phyloP scores from a whole-genome alignment of 2,888 invertebrate species.

The Acrocyrtus sp. region DNA sequence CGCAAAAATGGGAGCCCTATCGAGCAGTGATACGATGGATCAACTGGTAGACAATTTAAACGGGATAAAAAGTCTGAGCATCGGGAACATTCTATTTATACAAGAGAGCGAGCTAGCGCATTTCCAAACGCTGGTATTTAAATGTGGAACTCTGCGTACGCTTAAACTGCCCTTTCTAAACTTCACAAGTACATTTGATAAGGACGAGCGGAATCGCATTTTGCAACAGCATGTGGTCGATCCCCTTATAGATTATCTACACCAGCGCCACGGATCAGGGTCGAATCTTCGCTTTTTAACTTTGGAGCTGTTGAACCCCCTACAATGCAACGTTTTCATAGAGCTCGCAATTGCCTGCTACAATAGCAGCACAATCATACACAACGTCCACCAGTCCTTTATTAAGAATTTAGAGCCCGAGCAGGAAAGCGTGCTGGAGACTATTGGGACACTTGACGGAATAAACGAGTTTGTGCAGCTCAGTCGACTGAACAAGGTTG shows the following conservation, averaged over 20 bases:
- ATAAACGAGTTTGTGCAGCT: slow-evolving; percentile 42
- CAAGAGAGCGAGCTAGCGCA: slow-evolving; percentile 33
- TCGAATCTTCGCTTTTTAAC: slow-evolving; percentile 26
- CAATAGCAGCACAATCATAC: slow-evolving; percentile 28
- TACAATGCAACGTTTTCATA: slow-evolving; percentile 35
- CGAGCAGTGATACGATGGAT: neutral
- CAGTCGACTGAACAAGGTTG: slow-evolving; percentile 25
- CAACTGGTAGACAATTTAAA: slow-evolving; percentile 6
- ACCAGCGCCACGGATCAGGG: slow-evolving; percentile 2
- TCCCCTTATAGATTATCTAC: slow-evolving; percentile 22
- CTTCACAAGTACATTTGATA: slow-evolving; percentile 32
- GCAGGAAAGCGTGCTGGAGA: slow-evolving; percentile 23
- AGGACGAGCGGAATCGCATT: slow-evolving; percentile 25
- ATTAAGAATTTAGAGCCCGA: slow-evolving; percentile 24
- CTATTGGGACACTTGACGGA: slow-evolving; percentile 44
- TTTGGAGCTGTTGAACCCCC: slow-evolving; percentile 38
- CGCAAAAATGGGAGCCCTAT: slow-evolving; percentile 11
- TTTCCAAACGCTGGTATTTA: slow-evolving; percentile 26
- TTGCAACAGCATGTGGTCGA: slow-evolving; percentile 26
- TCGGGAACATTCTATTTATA: slow-evolving; percentile 38
- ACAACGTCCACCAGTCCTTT: slow-evolving; percentile 44
- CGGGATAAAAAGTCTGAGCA: slow-evolving; percentile 32
- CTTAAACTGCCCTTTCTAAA: slow-evolving; percentile 42
- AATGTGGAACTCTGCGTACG: slow-evolving; percentile 21
- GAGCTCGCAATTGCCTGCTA: slow-evolving; percentile 34